Conservation (phyloP, 2,113 vertebrate species). For the Notothenia rossii region DNA sequence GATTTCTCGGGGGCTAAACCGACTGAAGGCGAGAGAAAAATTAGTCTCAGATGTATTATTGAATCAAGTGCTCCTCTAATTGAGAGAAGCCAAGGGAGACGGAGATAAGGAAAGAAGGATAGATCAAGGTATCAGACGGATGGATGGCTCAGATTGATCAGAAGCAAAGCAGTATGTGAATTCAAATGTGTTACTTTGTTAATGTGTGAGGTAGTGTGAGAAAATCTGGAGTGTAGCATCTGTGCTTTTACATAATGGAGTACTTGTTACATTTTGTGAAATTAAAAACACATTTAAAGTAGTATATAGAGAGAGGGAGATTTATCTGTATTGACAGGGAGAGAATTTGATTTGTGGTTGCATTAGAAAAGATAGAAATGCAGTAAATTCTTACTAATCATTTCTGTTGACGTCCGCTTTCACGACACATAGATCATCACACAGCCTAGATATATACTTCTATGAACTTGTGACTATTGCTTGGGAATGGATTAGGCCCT, state of each 20-base stretch:
- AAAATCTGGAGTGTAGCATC: constrained; percentile 6
- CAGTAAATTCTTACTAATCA: neutral
- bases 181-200: constrained; percentile 16
- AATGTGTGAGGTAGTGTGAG: constrained; percentile 26
- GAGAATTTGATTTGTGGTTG: neutral
- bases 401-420: neutral
- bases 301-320: neutral
- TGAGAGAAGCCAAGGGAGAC: constrained; percentile 31
- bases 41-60: constrained; percentile 56
- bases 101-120: neutral
- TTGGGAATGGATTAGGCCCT: no score
- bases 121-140: constrained; percentile 54
- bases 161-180: constrained; percentile 17
- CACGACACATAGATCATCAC: neutral
- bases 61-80: constrained; percentile 53
- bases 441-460: neutral
- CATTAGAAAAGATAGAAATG: neutral
- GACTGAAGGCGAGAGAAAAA: constrained; percentile 25
- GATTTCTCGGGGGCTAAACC: constrained; percentile 21
- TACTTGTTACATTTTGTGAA: constrained; percentile 20
- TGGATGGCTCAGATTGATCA: constrained; percentile 49
- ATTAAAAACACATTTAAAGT: constrained; percentile 20
- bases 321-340: constrained; percentile 1
- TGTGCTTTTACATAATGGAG: constrained; percentile 16
- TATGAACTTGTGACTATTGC: neutral